Evolutionary conservation across 2,888 invertebrate genomes (phyloP).

Genomic region (Augochlorella aurata): DNA sequence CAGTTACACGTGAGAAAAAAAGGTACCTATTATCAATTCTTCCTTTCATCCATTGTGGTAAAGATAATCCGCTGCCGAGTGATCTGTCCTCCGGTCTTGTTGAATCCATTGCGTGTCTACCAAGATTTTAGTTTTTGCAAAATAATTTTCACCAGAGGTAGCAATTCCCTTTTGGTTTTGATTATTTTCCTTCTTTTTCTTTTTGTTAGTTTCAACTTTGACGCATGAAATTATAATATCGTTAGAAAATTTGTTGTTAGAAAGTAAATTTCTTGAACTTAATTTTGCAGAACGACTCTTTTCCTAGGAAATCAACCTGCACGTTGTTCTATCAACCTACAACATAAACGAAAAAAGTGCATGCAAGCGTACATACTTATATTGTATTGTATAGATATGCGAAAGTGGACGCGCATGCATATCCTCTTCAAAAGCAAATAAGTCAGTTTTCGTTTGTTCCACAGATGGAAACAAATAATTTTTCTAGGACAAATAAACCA

Average conservation of each 20-base stretch:
- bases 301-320: conserved; percentile 61
- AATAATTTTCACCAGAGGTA: not conserved
- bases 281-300: not conserved
- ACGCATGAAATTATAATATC: not conserved
- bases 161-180: not conserved
- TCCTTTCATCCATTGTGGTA: conserved; percentile 90
- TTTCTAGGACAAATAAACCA: not conserved
- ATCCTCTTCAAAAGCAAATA: not conserved
- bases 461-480: not conserved
- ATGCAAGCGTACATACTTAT: not conserved
- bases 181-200: not conserved
- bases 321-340: conserved; percentile 61
- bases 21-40: conserved; percentile 84
- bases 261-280: not conserved
- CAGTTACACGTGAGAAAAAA: not conserved
- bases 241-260: not conserved
- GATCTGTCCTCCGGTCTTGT: conserved; percentile 77
- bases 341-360: conserved; percentile 30
- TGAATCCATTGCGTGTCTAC: conserved; percentile 74
- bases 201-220: not conserved
- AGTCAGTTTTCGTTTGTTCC: not conserved
- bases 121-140: not conserved
- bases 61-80: conserved; percentile 83
- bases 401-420: not conserved
- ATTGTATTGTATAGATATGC: not conserved